Base-by-base conservation (phyloP, 2,888 invertebrate species). In the Horisme vitalbata region DNA sequence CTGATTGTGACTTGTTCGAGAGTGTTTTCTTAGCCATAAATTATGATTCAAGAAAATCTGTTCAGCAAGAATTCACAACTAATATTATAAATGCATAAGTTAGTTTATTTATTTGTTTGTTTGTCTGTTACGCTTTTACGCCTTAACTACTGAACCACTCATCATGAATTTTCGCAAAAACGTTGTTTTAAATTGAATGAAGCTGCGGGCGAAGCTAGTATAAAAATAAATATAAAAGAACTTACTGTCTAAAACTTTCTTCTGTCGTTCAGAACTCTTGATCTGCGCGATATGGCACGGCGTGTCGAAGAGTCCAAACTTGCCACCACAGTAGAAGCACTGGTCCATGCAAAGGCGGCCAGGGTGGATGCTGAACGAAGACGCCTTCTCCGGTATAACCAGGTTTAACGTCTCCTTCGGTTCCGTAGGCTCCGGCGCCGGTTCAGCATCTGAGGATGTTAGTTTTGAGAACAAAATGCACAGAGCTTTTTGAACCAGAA, bases 201-300 rank as follows among this genome's bases (percentile, higher is more conserved):
- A n/a, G n/a, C n/a, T n/a, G n/a, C n/a, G n/a, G n/a, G n/a, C n/a
- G n/a, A n/a, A n/a, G n/a, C 4, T 3, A 18, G 41, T 15, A 24
- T 15, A n/a, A 15, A 31, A 13, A 18, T 7, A 20, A 20, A 4
- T 20, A 36, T 34, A 10, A 28, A 11, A 4, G 21, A 27, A 91
- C 92, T 90, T 79, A 95, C 95, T 93, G 56, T 91, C 92, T 51
- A 96, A 82, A 49, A 96, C 95, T 68, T 95, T 95, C 70, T 94
- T 93, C 75, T 95, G 95, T n/a, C 95, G 83, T 48, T 96, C 96
- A 0, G 92, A 89, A 38, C 95, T 95, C 63, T 96, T 96, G 75
- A 96, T 94, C 81, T 96, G 96, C 0, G 95, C 96, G 37, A 96
- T 94, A 71, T 96, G 96, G 79, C 95, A 95, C 0, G 96, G 96